phyloP scores from a whole-genome alignment of 2,888 invertebrate species.

The Hoplodrina ambigua region DNA sequence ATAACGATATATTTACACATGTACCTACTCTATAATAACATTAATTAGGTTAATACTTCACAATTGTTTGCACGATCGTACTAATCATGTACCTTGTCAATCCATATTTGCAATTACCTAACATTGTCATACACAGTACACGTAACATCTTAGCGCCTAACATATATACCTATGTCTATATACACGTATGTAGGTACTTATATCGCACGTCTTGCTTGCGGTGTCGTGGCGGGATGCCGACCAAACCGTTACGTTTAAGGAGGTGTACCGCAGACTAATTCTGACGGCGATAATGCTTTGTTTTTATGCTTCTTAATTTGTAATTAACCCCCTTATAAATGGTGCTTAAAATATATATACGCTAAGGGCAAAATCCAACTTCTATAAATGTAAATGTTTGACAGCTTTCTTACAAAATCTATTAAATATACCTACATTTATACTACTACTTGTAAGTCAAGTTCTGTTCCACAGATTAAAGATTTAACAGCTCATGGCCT shows the following conservation, averaged over 20 bases:
- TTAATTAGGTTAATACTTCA: constrained; percentile 28
- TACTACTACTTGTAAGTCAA: too few species aligned
- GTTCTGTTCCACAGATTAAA: too few species aligned
- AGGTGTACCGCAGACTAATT: constrained; percentile 45
- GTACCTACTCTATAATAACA: background rate
- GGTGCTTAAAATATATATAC: background rate
- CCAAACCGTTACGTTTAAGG: constrained; percentile 29
- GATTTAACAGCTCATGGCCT: too few species aligned
- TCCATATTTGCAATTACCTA: constrained; percentile 28
- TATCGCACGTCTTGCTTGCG: constrained; percentile 40
- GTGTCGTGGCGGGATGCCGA: constrained; percentile 29
- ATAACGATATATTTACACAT: background rate
- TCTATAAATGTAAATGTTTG: too few species aligned
- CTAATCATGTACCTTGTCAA: constrained; percentile 23
- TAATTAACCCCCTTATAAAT: too few species aligned
- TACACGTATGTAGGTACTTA: constrained; percentile 1
- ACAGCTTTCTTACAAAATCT: too few species aligned
- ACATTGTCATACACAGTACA: constrained; percentile 17
- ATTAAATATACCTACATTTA: too few species aligned
- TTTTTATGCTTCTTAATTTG: constrained; percentile 17
- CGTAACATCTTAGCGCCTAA: constrained; percentile 11
- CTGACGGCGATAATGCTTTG: constrained; percentile 13
- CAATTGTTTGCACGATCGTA: constrained; percentile 29
- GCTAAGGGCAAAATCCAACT: too few species aligned
- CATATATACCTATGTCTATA: background rate